Evolutionary conservation across 1,140 invertebrate species (phyloP).

Genomic region (Ericerus pela): DNA sequence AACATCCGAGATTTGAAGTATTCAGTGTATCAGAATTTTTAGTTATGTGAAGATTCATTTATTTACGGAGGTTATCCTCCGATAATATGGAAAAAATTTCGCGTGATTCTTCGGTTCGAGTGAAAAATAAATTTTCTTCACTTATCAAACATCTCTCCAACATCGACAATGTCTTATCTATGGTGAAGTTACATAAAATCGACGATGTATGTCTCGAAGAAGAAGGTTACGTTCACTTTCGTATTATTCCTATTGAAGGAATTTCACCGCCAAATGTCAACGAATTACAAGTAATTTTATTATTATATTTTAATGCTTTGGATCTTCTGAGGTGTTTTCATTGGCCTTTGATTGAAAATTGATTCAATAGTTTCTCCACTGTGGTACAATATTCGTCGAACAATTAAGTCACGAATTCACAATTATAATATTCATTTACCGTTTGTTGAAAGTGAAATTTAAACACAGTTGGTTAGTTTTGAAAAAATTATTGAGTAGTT

Average conservation of each 20-base stretch:
- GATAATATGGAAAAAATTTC: slow-evolving; percentile 6
- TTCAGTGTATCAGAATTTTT: background rate
- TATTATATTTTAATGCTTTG: too few relatives aligned
- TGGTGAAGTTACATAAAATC: background rate
- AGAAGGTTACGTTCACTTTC: background rate
- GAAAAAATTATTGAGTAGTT: too few relatives aligned
- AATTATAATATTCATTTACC: too few relatives aligned
- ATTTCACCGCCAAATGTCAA: background rate
- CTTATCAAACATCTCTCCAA: background rate
- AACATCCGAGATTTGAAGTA: too few relatives aligned
- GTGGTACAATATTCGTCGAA: too few relatives aligned
- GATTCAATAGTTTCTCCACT: too few relatives aligned
- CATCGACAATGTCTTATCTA: background rate
- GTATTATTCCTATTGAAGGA: background rate
- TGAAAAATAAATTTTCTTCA: background rate
- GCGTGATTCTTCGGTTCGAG: background rate
- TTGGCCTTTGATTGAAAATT: too few relatives aligned
- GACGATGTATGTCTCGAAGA: background rate
- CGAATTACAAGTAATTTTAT: slow-evolving; percentile 1
- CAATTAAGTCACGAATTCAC: too few relatives aligned
- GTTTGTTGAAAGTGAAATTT: too few relatives aligned
- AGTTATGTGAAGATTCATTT: slow-evolving; percentile 1
- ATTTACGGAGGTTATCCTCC: slow-evolving; percentile 2
- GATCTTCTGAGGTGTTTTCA: too few relatives aligned
- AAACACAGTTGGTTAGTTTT: too few relatives aligned